Evolutionary conservation across 2,888 invertebrate genomes (phyloP), one percentile per base, ranked within the genome.

Genomic region (Lithodes maja): DNA sequence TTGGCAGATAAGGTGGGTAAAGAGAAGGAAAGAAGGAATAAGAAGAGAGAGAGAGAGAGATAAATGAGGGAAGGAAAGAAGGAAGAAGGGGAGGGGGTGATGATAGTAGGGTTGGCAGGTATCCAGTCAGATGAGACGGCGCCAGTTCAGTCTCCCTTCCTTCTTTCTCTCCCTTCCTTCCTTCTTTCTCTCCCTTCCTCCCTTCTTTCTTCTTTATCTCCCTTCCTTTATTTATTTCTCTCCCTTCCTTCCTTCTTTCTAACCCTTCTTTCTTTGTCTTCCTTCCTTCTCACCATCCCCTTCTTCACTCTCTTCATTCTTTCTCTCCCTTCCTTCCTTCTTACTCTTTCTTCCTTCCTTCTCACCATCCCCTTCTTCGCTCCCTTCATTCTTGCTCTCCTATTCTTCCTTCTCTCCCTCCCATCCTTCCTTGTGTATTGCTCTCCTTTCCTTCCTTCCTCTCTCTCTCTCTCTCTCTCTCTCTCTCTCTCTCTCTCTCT

Each of bases 391-490:
- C 15, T n/a, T 74, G n/a, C 15, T 17, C n/a, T 3, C 3, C n/a
- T 74, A 5, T n/a, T n/a, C n/a, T 3, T n/a, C 74, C n/a, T n/a
- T 17, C 74, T 74, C 74, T 74, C 17, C 17, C 17, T n/a, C n/a
- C n/a, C n/a, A n/a, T n/a, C 49, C 3, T 50, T 75, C 33, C 12
- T 0, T 75, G 1, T 75, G 3, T 75, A 2, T 33, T 2, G 7
- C 75, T 33, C 15, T 17, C 71, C 2, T 17, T 5, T 3, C 50
- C 50, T 3, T 7, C 50, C 50, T 77, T 7, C 9, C 50, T 49
- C 77, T 77, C 49, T 49, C 77, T 77, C 77, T 77, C 77, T 77
- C 77, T 77, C 77, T 77, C 77, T 77, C 77, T 77, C 77, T 77
- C 77, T 77, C 77, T 77, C 77, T 50, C 50, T 77, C 52, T 78